phyloP scores from a whole-genome alignment of 53 echinoderm and acorn worm genomes.

The Holothuria scabra region DNA sequence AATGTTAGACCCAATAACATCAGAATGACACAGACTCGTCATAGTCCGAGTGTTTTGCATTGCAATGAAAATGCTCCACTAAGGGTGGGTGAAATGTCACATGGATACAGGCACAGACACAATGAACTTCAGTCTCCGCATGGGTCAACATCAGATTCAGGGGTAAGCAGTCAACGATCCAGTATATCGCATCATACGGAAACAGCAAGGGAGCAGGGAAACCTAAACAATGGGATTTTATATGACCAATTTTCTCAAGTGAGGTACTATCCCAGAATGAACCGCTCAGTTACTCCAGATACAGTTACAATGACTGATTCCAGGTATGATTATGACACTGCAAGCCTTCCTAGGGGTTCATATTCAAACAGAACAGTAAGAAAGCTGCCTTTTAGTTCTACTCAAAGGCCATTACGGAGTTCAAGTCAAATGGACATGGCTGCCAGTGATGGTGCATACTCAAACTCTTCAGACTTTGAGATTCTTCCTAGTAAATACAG shows the following conservation, averaged over 20 bases:
- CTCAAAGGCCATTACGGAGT: constrained; percentile 43
- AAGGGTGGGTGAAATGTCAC: neutral
- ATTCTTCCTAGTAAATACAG: constrained; percentile 3
- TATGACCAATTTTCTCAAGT: constrained; percentile 8
- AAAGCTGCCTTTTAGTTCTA: constrained; percentile 38
- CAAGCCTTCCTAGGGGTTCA: constrained; percentile 34
- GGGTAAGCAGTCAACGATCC: constrained; percentile 33
- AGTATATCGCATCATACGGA: constrained; percentile 33
- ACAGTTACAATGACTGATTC: constrained; percentile 31
- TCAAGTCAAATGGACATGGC: constrained; percentile 34
- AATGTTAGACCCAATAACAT: constrained; percentile 14
- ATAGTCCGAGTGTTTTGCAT: constrained; percentile 1
- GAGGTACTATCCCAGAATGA: constrained; percentile 35
- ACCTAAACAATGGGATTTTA: neutral
- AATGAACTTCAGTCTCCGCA: constrained; percentile 19
- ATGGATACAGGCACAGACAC: neutral
- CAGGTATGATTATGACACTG: constrained; percentile 40
- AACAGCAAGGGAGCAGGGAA: neutral
- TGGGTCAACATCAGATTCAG: constrained; percentile 31
- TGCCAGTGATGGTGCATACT: neutral
- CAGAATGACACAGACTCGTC: constrained; percentile 38
- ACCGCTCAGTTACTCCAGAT: constrained; percentile 39
- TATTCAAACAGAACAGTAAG: neutral
- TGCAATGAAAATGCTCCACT: neutral
- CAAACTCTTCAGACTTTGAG: neutral